Percentiles rank a stretch among this genome's conserved stretches.
Conservation (phyloP, 2,888 invertebrate genomes). For the Orthosia cruda region DNA sequence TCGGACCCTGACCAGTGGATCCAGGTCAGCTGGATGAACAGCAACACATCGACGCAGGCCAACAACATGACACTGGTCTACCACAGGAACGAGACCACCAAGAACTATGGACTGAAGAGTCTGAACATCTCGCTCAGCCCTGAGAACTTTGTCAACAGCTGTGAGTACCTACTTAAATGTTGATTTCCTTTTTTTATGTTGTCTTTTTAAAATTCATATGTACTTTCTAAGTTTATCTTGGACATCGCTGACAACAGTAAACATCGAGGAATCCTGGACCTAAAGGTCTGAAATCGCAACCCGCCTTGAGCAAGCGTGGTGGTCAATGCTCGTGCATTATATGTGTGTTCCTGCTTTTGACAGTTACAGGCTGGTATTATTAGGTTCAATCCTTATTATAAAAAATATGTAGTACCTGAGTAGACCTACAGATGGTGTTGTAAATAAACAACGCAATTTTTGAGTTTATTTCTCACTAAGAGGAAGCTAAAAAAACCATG, state of each 20-base stretch:
- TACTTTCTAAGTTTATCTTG: too few species aligned
- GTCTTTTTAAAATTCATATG: too few species aligned
- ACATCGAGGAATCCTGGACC: too few species aligned
- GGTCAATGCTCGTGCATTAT: too few species aligned
- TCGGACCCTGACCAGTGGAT: constrained; percentile 77
- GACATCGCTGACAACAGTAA: too few species aligned
- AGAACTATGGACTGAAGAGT: constrained; percentile 79
- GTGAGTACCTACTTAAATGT: constrained; percentile 75
- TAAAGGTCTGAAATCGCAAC: too few species aligned
- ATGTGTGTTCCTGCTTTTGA: too few species aligned
- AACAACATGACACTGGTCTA: constrained; percentile 80
- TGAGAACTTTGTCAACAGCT: constrained; percentile 85
- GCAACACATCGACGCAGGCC: constrained; percentile 53
- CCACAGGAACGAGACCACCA: constrained; percentile 81
- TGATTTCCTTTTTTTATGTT: background rate
- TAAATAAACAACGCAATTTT: background rate
- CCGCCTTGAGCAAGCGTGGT: too few species aligned
- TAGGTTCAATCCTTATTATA: too few species aligned
- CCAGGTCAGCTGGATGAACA: constrained; percentile 74
- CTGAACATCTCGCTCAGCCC: constrained; percentile 80
- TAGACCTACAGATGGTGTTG: background rate
- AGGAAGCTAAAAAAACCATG: background rate
- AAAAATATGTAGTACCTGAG: background rate
- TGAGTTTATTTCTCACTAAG: background rate
- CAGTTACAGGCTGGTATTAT: too few species aligned